These are phyloP conservation scores for Allobates femoralis DNA, from an alignment of 2,797 vertebrate genomes.

Conservation along the genomic window DNA sequence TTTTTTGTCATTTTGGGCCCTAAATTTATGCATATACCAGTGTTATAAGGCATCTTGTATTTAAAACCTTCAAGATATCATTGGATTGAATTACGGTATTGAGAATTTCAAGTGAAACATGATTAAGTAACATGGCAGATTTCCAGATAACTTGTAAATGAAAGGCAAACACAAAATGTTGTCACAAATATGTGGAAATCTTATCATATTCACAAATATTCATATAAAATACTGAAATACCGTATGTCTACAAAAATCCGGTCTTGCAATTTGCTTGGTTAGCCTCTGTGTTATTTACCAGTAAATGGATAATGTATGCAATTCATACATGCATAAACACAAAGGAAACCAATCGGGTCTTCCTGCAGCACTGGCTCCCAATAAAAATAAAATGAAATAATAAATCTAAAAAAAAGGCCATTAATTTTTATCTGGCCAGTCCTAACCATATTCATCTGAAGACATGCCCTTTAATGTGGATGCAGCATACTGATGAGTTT, in stretches of 20 bases:
- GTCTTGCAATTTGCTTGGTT: not conserved
- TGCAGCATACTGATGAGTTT: not conserved
- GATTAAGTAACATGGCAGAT: too few species aligned
- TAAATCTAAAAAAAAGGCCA: not conserved
- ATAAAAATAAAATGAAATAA: not conserved
- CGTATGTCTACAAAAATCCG: not conserved
- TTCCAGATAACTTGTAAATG: too few species aligned
- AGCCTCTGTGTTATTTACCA: not conserved
- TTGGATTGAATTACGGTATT: too few species aligned
- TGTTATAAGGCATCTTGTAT: too few species aligned
- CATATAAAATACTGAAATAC: not conserved
- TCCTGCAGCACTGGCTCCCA: not conserved
- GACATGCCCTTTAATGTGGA: not conserved
- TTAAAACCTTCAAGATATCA: too few species aligned
- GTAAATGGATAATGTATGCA: not conserved
- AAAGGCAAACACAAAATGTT: too few species aligned
- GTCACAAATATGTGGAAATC: too few species aligned
- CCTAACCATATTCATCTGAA: not conserved
- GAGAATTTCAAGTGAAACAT: too few species aligned
- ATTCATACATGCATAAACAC: not conserved
- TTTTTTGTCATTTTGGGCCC: too few species aligned
- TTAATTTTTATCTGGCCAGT: not conserved
- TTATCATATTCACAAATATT: too few species aligned
- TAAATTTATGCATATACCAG: too few species aligned
- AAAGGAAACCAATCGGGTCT: not conserved